Percentiles rank a stretch among this genome's conserved stretches.
Conservation (phyloP, 2,797 vertebrate species). For the Trachops cirrhosus region DNA sequence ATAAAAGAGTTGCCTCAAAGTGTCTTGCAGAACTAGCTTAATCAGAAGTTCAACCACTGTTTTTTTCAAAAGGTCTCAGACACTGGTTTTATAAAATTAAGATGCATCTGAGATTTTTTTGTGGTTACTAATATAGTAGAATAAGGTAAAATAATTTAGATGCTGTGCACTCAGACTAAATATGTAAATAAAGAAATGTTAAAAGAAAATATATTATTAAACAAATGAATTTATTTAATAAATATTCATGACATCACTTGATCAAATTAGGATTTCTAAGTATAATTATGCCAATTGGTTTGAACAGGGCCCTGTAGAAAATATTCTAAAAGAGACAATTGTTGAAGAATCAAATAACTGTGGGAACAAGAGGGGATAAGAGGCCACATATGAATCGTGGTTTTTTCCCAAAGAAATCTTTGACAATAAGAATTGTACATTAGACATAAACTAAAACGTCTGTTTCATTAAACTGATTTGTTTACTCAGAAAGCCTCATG, state of each 20-base stretch:
- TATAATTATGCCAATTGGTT: background rate
- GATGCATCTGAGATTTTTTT: background rate
- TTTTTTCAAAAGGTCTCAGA: background rate
- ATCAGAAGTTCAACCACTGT: background rate
- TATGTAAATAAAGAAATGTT: background rate
- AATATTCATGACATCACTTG: background rate
- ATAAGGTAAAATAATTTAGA: background rate
- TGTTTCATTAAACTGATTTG: background rate
- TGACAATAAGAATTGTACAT: background rate
- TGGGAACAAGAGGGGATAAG: background rate
- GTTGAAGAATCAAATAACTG: background rate
- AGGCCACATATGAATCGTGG: background rate
- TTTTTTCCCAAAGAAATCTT: background rate
- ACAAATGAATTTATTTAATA: background rate
- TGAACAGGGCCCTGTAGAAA: background rate
- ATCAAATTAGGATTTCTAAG: background rate
- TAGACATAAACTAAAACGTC: background rate
- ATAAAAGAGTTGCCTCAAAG: background rate
- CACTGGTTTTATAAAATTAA: background rate
- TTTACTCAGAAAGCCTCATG: background rate
- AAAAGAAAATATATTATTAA: background rate
- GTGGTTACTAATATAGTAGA: background rate
- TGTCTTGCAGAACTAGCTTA: background rate
- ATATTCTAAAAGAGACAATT: background rate
- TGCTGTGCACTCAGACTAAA: background rate